Evolutionary conservation across 2,113 vertebrate genomes (phyloP), one percentile per base, ranked within the genome.

Genomic region (Anas platyrhynchos): DNA sequence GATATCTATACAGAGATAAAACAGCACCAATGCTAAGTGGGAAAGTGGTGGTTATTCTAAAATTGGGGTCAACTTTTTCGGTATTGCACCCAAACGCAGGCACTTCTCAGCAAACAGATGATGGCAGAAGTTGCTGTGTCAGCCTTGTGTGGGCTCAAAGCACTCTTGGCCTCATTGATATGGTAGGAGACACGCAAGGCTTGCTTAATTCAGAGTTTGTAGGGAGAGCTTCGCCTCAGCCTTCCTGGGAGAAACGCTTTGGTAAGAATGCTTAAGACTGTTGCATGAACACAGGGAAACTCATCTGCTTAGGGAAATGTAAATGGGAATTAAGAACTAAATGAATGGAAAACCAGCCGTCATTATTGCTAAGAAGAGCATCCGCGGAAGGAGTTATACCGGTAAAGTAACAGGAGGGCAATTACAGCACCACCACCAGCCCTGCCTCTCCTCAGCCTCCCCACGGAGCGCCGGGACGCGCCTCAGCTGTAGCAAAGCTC

Each of bases 311-410:
- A 87, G 58, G 89, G 67, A 95, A 94, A 94, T 85, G 56, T 7
- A 81, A 81, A 88, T 84, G 83, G 83, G 93, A 93, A 95, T 91
- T 48, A 88, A 67, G 76, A 88, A 92, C 65, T 94, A 72, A 95
- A 76, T 2, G 1, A 86, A 92, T 91, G 80, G 90, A 93, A 96
- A 93, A 78, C 1, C 46, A 90, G 61, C 5, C 52, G 72, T 76
- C 73, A 68, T 95, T 72, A 93, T 65, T 82, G 38, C 54, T 89
- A 89, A 81, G 71, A 58, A 83, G 52, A 94, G 11, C 23, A 32
- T 69, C 80, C 77, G 66, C 76, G 78, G 44, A 61, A 92, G 93
- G 36, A 92, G 86, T 82, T 87, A 56, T 59, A 96, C 91, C 4
- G 0, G 90, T 93, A 92, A 15, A 73, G 75, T 74, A 93, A 94